Conservation (phyloP, 2,113 vertebrate genomes). For the Chunga burmeisteri region DNA sequence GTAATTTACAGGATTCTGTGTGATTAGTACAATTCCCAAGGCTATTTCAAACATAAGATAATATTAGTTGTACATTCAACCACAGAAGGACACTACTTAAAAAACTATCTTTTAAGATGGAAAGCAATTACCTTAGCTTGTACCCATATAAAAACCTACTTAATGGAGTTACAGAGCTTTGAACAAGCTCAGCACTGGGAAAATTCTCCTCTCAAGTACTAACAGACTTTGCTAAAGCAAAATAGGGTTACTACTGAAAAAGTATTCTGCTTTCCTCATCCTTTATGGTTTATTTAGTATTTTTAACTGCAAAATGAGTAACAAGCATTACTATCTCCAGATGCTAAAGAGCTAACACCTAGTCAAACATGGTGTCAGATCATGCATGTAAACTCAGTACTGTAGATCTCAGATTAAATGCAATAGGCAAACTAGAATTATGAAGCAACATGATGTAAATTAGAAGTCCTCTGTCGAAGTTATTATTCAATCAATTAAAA, state of each 20-base stretch:
- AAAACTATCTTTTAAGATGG: background rate
- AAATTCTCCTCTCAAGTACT: background rate
- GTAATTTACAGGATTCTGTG: slow-evolving; percentile 20
- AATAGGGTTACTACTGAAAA: background rate
- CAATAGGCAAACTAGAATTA: background rate
- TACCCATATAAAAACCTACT: background rate
- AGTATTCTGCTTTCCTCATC: background rate
- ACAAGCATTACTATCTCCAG: background rate
- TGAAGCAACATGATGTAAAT: background rate
- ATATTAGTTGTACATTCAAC: background rate
- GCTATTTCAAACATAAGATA: background rate
- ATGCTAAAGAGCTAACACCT: background rate
- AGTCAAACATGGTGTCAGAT: background rate
- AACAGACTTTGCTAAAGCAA: background rate
- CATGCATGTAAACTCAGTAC: background rate
- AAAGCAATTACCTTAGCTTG: slow-evolving; percentile 7
- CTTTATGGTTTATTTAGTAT: background rate
- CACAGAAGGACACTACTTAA: background rate
- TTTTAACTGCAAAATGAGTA: background rate
- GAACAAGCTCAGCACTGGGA: background rate
- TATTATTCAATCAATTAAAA: slow-evolving; percentile 1
- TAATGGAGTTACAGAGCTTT: background rate
- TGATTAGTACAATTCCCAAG: slow-evolving; percentile 28
- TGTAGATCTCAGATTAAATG: background rate
- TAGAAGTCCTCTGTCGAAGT: background rate